Evolutionary conservation across 2,888 invertebrate species (phyloP), one percentile per base, ranked within the genome.

Genomic region (Nephrotoma flavescens): DNA sequence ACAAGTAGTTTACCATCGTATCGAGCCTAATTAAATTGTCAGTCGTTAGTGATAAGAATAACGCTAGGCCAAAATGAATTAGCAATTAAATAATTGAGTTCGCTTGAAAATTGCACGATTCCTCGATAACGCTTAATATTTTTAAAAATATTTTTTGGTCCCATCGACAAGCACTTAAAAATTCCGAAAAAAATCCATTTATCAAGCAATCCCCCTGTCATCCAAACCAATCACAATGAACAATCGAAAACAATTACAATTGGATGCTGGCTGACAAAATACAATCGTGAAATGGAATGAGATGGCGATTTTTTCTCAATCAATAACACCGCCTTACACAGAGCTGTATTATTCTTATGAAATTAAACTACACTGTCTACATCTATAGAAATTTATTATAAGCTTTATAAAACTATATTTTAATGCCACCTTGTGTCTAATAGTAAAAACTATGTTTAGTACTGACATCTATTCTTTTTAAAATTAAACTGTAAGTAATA

Each of bases 291-390:
- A 71, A 31, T 71, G 85, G 85, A 85, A 44, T 85, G 85, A 85
- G 85, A 85, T 42, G 85, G 44, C 42, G 85, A 85, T 44, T 44
- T 44, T 44, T 44, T 44, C 42, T 42, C 42, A 85, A 85, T 85
- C 85, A 85, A 85, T 85, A 85, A 85, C 44, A 85, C 85, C 85
- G 85, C 85, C 85, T 44, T 85, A 31, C 19, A 42, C 71, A 71
- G 71, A 31, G 71, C 71, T 71, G 71, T 31, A 71, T 9, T 71
- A 31, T 2, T 31, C 2, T 31, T 7, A 31, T 1, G 2, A 12
- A 31, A 31, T 0, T n/a, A 71, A 71, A 19, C 7, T 11, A 71
- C 31, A 71, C 31, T 71, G 71, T 71, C 71, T 71, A 71, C 71
- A 71, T 71, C 71, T 71, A 71, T 6, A n/a, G 7, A 57, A 57